phyloP scores from a whole-genome alignment of 2,888 invertebrate genomes.

The Coenonympha arcania region DNA sequence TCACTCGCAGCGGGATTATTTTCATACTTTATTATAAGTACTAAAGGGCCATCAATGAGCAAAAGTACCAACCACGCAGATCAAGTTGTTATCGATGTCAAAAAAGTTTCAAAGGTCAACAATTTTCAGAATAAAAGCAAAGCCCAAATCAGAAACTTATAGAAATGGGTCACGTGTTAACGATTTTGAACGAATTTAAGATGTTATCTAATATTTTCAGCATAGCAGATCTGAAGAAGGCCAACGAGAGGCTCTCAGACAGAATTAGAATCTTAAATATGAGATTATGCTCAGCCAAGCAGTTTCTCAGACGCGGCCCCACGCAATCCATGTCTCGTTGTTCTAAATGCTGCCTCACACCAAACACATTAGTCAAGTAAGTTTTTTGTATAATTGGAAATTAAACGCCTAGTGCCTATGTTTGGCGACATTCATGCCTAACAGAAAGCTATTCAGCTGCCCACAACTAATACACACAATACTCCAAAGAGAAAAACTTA shows the following conservation, averaged over 20 bases:
- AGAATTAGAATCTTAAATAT: constrained; percentile 48
- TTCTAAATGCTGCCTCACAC: constrained; percentile 29
- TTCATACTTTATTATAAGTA: background rate
- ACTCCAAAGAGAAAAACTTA: background rate
- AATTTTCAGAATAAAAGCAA: too few relatives aligned
- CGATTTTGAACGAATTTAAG: background rate
- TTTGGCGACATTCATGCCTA: too few relatives aligned
- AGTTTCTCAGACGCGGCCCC: constrained; percentile 45
- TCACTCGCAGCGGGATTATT: constrained; percentile 50
- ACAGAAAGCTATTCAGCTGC: too few relatives aligned
- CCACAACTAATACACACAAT: too few relatives aligned
- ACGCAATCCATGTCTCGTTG: constrained; percentile 26
- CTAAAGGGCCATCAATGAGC: too few relatives aligned
- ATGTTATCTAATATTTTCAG: constrained; percentile 31
- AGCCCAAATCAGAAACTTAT: too few relatives aligned
- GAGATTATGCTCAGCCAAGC: constrained; percentile 55
- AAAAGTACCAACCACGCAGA: too few relatives aligned
- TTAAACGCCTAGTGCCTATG: too few relatives aligned
- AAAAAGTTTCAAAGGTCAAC: too few relatives aligned
- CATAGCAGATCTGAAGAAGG: constrained; percentile 44
- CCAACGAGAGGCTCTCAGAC: constrained; percentile 48
- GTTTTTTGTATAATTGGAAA: too few relatives aligned
- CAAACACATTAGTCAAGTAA: constrained; percentile 36
- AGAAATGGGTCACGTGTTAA: too few relatives aligned
- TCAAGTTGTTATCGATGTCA: too few relatives aligned